Conservation (phyloP, 2,888 invertebrate species). For the Hemistola chrysoprasaria region DNA sequence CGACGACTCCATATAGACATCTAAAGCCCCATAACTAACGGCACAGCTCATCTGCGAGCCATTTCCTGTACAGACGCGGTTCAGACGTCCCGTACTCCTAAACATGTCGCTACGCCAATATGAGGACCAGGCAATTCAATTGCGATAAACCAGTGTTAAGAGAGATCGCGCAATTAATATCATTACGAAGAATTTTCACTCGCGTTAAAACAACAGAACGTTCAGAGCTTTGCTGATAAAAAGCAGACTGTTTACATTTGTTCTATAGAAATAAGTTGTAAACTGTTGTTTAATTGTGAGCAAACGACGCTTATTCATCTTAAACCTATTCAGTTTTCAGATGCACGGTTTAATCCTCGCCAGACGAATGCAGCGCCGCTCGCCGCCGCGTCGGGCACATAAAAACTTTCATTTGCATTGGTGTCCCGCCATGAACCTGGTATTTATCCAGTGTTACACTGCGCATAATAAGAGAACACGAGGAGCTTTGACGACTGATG, state of each 20-base stretch:
- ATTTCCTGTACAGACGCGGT: conserved; percentile 71
- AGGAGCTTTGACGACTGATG: conserved; percentile 52
- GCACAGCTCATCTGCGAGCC: conserved; percentile 66
- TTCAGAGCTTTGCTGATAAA: conserved; percentile 50
- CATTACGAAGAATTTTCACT: conserved; percentile 27
- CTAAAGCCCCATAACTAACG: conserved; percentile 38
- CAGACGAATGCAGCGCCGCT: conserved; percentile 55
- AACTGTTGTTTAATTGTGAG: conserved; percentile 72
- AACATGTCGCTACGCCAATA: conserved; percentile 33
- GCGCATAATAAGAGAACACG: conserved; percentile 65
- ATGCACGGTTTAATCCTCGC: conserved; percentile 67
- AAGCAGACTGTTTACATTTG: conserved; percentile 63
- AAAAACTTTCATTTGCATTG: conserved; percentile 76
- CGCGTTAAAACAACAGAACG: conserved; percentile 36
- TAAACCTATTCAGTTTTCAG: conserved; percentile 78
- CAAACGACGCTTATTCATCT: conserved; percentile 68
- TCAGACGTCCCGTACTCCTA: conserved; percentile 53
- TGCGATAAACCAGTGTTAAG: conserved; percentile 12
- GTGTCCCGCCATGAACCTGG: conserved; percentile 52
- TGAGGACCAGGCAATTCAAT: conserved; percentile 35
- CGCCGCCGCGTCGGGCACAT: conserved; percentile 45
- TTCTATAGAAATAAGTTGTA: conserved; percentile 68
- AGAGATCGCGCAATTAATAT: conserved; percentile 3
- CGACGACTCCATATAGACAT: conserved; percentile 14
- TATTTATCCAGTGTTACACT: conserved; percentile 70